Percentiles rank a stretch among this genome's conserved stretches.
These are phyloP conservation scores for Epinotia ramella DNA, from an alignment of 2,888 invertebrate genomes.

Conservation along the genomic window DNA sequence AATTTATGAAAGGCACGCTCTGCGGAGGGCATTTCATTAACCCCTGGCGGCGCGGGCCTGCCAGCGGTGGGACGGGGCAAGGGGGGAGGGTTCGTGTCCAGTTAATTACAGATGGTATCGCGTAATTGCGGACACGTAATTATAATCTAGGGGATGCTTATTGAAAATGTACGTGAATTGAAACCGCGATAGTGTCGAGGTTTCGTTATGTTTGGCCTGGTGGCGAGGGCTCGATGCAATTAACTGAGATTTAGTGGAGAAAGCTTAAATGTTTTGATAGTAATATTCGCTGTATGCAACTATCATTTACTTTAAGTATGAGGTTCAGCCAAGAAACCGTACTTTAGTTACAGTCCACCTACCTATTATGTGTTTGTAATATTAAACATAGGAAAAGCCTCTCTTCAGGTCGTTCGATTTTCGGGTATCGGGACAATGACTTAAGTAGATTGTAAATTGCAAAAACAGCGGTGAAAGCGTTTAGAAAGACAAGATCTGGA, in stretches of 20 bases:
- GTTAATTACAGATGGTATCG: slow-evolving; percentile 54
- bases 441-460: too few species aligned
- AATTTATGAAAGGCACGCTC: slow-evolving; percentile 44
- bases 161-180: slow-evolving; percentile 44
- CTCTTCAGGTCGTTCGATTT: too few species aligned
- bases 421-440: too few species aligned
- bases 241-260: neutral
- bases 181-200: slow-evolving; percentile 13
- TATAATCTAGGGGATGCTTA: slow-evolving; percentile 43
- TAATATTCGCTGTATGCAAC: neutral
- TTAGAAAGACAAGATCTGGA: too few species aligned
- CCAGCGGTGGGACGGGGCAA: neutral
- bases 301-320: neutral
- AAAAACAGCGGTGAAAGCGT: too few species aligned
- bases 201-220: neutral
- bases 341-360: too few species aligned
- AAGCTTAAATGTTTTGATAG: slow-evolving; percentile 3
- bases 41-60: slow-evolving; percentile 30
- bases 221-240: neutral
- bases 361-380: too few species aligned
- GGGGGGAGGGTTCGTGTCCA: slow-evolving; percentile 44
- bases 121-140: slow-evolving; percentile 49
- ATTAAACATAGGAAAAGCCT: too few species aligned
- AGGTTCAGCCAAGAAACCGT: neutral
- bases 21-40: slow-evolving; percentile 45